Evolutionary conservation across 2,888 invertebrate genomes (phyloP).

Genomic region (Sarcophaga rosellei): DNA sequence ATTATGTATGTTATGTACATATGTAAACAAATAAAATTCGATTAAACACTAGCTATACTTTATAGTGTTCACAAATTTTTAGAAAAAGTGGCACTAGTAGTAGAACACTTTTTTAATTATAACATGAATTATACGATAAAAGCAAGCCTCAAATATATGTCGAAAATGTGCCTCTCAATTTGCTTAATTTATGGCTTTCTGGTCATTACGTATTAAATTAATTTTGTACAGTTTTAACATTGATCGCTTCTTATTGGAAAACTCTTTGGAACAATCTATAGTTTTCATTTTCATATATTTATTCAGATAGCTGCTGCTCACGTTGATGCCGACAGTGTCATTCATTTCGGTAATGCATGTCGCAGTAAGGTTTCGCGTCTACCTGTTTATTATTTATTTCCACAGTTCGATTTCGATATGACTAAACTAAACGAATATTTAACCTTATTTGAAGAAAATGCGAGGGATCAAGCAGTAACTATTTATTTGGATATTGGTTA

Average conservation of each 20-base stretch:
- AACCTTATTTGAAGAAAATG: constrained; percentile 75
- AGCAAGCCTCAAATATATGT: no score
- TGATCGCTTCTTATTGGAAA: neutral
- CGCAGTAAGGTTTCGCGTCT: constrained; percentile 88
- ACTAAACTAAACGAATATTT: constrained; percentile 79
- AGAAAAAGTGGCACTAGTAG: no score
- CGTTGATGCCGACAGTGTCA: constrained; percentile 90
- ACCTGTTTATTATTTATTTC: constrained; percentile 89
- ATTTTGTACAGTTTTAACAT: no score
- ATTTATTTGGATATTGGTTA: constrained; percentile 87
- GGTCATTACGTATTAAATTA: no score
- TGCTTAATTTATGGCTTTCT: no score
- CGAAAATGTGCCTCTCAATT: no score
- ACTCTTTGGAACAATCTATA: neutral
- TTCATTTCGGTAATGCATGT: constrained; percentile 96
- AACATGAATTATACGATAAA: no score
- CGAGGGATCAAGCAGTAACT: constrained; percentile 81
- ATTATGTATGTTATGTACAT: no score
- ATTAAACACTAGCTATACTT: no score
- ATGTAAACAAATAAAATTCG: no score
- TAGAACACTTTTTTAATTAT: no score
- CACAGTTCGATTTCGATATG: constrained; percentile 84
- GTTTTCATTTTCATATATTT: constrained; percentile 9
- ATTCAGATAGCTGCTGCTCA: constrained; percentile 94
- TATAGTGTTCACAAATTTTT: no score